Conservation (phyloP, 2,797 vertebrate species). For the Silurus aristotelis region DNA sequence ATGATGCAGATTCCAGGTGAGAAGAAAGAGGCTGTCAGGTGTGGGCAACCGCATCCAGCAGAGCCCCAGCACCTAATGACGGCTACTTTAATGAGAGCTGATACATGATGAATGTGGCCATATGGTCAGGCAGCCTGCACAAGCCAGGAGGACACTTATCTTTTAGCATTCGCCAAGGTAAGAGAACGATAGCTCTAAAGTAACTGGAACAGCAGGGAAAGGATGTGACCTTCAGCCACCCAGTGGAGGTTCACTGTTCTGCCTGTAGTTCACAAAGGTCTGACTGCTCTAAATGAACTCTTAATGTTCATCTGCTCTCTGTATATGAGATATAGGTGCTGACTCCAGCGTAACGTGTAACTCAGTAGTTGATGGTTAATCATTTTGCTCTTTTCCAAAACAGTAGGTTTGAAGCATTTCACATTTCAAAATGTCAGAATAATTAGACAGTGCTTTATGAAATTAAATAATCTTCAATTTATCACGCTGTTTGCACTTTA, state of each 20-base stretch:
- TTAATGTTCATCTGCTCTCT: conserved; percentile 38
- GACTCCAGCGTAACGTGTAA: conserved; percentile 34
- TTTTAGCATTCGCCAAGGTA: conserved; percentile 63
- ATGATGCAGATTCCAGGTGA: conserved; percentile 57
- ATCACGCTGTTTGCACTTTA: not conserved
- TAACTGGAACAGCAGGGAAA: conserved; percentile 67
- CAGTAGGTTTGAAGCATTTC: conserved; percentile 22
- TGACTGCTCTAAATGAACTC: conserved; percentile 66
- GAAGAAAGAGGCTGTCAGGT: conserved; percentile 55
- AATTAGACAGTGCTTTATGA: not conserved
- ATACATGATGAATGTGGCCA: conserved; percentile 83
- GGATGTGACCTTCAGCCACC: conserved; percentile 71
- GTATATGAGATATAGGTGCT: conserved; percentile 38
- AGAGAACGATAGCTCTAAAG: conserved; percentile 62
- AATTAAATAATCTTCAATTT: not conserved
- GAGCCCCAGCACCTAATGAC: conserved; percentile 73
- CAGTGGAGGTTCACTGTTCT: conserved; percentile 62
- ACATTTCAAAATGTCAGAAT: conserved; percentile 20
- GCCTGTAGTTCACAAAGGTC: conserved; percentile 52
- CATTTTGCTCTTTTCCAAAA: conserved; percentile 23
- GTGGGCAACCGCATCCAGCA: conserved; percentile 65
- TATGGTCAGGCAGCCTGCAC: conserved; percentile 79
- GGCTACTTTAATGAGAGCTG: conserved; percentile 78
- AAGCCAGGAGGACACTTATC: conserved; percentile 68
- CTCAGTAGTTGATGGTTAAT: conserved; percentile 32